phyloP scores from a whole-genome alignment of 2,797 vertebrate species.

The Gouania willdenowi region DNA sequence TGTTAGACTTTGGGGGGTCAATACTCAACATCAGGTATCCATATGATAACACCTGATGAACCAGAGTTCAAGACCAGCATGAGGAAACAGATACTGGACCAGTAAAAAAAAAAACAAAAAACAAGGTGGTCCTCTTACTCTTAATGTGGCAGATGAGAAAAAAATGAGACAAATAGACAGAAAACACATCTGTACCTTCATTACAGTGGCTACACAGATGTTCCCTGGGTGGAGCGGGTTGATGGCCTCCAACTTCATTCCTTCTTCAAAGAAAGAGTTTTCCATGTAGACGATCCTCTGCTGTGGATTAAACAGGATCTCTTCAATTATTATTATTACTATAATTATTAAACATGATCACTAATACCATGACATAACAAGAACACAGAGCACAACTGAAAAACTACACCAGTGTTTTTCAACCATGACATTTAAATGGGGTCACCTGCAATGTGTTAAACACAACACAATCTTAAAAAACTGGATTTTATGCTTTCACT shows the following conservation, averaged over 20 bases:
- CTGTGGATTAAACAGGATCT: constrained; percentile 53
- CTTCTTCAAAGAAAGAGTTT: constrained; percentile 85
- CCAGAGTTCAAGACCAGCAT: background rate
- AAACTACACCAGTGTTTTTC: too few species aligned
- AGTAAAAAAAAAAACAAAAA: fast-evolving
- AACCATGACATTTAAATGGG: too few species aligned
- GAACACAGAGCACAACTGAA: too few species aligned
- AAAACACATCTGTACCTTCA: constrained; percentile 72
- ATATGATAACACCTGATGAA: constrained; percentile 83
- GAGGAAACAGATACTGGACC: background rate
- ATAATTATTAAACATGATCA: too few species aligned
- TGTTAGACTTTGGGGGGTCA: constrained; percentile 76
- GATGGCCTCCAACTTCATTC: constrained; percentile 95
- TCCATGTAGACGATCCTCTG: constrained; percentile 87
- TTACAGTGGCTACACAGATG: constrained; percentile 90
- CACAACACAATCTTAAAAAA: too few species aligned
- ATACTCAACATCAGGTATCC: constrained; percentile 94
- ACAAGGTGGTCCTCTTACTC: too few species aligned
- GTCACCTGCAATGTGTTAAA: too few species aligned
- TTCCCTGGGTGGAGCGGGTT: constrained; percentile 92
- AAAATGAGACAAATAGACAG: background rate
- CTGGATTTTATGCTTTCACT: too few species aligned
- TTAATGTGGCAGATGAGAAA: background rate
- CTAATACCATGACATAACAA: too few species aligned
- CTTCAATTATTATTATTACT: background rate